Base-by-base conservation (phyloP, 1,140 invertebrate species). In the Phortica variegata region DNA sequence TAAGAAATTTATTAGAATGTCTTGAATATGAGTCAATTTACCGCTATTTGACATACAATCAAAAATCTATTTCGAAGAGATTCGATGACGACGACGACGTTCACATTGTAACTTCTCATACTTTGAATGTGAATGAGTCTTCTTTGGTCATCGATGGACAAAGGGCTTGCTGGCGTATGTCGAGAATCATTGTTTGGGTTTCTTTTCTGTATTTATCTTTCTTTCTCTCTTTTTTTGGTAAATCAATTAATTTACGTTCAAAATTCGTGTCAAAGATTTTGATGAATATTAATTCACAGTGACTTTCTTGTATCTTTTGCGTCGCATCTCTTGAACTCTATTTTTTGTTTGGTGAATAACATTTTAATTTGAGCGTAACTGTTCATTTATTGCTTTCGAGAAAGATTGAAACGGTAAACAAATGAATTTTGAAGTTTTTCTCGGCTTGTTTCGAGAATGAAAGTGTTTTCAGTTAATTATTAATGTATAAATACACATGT, bases 41-140 rank as follows among this genome's bases (percentile, higher is more conserved):
- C 63, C 63, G 63, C 60, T 68, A 63, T 48, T 33, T 66, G 63
- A 66, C 63, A 66, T 58, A 52, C 62, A 66, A 68, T 60, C 60
- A 60, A 56, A 68, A 66, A 58, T 60, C 46, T 52, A 29, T 66
- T 68, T 44, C 52, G 55, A 38, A 66, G 62, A 66, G 63, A n/a
- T n/a, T n/a, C 56, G 56, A 53, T 49, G 52, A 19, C 23, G 45
- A n/a, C 43, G 38, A 37, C 19, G 52, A 43, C 45, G 31, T n/a
- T n/a, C n/a, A n/a, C n/a, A n/a, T n/a, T n/a, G n/a, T n/a, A n/a
- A n/a, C n/a, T n/a, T n/a, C n/a, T n/a, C n/a, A n/a, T 47, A 40
- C 52, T 62, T 60, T 63, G 63, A 63, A 66, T 66, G 55, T 61
- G 60, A 62, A 63, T 63, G 43, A 49, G 52, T 52, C 31, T 12